Conservation (phyloP, 2,113 vertebrate genomes). For the Pogona vitticeps region DNA sequence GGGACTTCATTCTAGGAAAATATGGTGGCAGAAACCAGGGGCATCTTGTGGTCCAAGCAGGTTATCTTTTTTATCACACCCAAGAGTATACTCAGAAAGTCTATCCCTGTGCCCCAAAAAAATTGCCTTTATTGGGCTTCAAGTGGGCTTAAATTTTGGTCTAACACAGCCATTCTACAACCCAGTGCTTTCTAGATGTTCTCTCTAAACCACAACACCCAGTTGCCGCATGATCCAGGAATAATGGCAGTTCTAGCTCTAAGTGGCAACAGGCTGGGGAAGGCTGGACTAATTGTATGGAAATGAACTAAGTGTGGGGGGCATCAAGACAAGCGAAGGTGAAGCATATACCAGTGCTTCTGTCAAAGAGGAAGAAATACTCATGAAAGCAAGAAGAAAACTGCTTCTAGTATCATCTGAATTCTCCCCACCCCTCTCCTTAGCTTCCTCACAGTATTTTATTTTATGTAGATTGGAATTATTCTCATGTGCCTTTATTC, state of each 20-base stretch:
- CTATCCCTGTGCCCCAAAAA: not conserved
- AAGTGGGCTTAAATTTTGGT: no score
- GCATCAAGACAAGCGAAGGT: no score
- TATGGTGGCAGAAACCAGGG: not conserved
- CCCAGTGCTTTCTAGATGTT: not conserved
- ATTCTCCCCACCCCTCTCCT: not conserved
- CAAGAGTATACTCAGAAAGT: not conserved
- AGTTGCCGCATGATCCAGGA: not conserved
- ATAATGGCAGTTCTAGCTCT: not conserved
- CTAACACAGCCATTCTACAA: not conserved
- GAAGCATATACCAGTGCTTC: rapidly evolving
- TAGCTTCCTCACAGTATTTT: constrained; percentile 9
- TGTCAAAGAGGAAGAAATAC: not conserved
- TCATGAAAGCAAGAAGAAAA: not conserved
- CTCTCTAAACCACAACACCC: not conserved
- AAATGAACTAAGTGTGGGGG: not conserved
- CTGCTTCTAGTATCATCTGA: not conserved
- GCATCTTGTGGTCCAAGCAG: no score
- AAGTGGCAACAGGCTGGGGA: not conserved
- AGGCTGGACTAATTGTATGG: not conserved
- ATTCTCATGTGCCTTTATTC: not conserved
- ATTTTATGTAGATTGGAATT: not conserved
- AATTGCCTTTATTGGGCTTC: no score
- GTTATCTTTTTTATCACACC: not conserved
- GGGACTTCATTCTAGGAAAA: not conserved